phyloP scores from a whole-genome alignment of 1,140 invertebrate species.

The Drosophila funebris region DNA sequence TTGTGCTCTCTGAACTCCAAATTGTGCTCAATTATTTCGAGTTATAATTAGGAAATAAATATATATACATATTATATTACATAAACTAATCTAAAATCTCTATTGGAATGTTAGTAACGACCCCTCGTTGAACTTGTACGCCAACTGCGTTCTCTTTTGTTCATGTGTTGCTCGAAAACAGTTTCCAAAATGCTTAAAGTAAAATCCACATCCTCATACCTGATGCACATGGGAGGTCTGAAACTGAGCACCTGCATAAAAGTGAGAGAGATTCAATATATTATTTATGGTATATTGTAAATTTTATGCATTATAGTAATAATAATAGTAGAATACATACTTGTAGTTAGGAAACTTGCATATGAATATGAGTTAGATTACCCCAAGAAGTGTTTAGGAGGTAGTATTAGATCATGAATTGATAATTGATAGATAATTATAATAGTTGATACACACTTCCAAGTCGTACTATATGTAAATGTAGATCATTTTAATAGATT shows the following conservation, averaged over 20 bases:
- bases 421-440: too few relatives aligned
- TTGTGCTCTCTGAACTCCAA: constrained; percentile 31
- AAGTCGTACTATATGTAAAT: neutral
- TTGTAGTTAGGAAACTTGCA: constrained; percentile 39
- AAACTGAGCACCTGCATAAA: constrained; percentile 91
- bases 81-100: neutral
- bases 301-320: too few relatives aligned
- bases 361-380: constrained; percentile 40
- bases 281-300: neutral
- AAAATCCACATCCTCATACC: constrained; percentile 93
- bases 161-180: constrained; percentile 83
- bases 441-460: too few relatives aligned
- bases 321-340: constrained; percentile 18
- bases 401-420: constrained; percentile 18
- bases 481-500: too few relatives aligned
- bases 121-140: constrained; percentile 4
- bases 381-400: constrained; percentile 20
- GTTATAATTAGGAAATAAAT: constrained; percentile 5
- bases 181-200: constrained; percentile 86
- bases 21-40: constrained; percentile 40
- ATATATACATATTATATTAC: constrained; percentile 4
- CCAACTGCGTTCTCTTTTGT: constrained; percentile 65
- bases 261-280: neutral
- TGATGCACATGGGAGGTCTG: constrained; percentile 97
- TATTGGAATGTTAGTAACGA: neutral